These are phyloP conservation scores for Phasianus colchicus DNA, from an alignment of 2,113 vertebrate genomes.

Conservation along the genomic window DNA sequence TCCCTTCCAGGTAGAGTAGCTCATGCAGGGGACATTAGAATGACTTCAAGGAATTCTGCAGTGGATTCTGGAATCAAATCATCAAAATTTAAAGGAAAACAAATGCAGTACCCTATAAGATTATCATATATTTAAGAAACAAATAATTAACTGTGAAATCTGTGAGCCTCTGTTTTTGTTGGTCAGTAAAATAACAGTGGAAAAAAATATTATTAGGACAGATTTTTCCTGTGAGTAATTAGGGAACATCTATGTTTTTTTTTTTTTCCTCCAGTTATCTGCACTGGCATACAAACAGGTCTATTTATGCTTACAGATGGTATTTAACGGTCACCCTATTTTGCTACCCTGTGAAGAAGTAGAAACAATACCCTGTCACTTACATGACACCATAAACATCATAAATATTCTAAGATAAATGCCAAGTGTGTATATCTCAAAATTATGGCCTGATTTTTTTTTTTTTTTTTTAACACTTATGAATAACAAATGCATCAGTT, in stretches of 20 bases:
- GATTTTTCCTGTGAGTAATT: not conserved
- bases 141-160: constrained; percentile 18
- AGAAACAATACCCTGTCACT: not conserved
- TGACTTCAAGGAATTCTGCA: constrained; percentile 9
- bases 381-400: not conserved
- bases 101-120: not conserved
- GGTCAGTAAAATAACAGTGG: not conserved
- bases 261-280: not conserved
- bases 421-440: not conserved
- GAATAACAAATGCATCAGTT: not conserved
- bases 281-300: not conserved
- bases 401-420: not conserved
- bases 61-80: not conserved
- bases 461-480: not conserved
- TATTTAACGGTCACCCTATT: not conserved
- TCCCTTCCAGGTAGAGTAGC: constrained; percentile 24
- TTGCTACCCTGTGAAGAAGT: not conserved
- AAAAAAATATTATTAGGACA: not conserved
- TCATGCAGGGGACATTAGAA: not conserved
- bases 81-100: not conserved
- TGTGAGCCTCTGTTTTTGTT: not conserved
- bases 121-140: constrained; percentile 9
- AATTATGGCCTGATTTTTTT: not conserved
- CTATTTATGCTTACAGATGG: not conserved
- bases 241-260: not conserved